phyloP scores from a whole-genome alignment of 2,888 invertebrate genomes.

The Drosophila histrio region DNA sequence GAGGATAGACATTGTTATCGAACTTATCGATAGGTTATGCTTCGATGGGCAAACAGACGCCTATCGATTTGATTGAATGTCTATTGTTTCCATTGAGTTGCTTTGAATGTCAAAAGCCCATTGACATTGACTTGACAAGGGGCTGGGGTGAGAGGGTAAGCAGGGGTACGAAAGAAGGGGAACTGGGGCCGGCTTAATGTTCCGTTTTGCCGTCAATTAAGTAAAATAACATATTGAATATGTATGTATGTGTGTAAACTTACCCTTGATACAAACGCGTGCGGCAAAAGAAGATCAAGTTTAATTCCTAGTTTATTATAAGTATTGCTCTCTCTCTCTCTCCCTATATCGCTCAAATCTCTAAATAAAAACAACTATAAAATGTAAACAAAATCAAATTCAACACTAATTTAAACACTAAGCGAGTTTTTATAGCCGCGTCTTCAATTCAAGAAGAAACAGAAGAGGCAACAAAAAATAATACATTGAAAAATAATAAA shows the following conservation, averaged over 20 bases:
- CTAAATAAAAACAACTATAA: constrained; percentile 27
- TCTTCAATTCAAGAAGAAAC: constrained; percentile 7
- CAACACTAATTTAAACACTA: constrained; percentile 16
- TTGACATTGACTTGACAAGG: constrained; percentile 45
- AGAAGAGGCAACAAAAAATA: constrained; percentile 25
- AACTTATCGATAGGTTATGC: constrained; percentile 38
- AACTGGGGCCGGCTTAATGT: constrained; percentile 10
- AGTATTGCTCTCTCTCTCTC: constrained; percentile 2
- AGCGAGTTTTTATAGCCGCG: constrained; percentile 22
- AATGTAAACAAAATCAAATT: constrained; percentile 21
- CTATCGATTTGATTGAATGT: constrained; percentile 34
- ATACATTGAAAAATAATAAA: constrained; percentile 18
- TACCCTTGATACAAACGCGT: constrained; percentile 58
- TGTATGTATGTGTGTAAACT: constrained; percentile 15
- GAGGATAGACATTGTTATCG: not conserved
- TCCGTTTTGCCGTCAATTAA: constrained; percentile 10
- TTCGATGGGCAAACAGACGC: constrained; percentile 16
- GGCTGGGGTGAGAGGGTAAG: not conserved
- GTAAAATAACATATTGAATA: not conserved
- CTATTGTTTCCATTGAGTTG: constrained; percentile 20
- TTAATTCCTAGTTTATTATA: constrained; percentile 37
- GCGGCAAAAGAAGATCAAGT: constrained; percentile 51
- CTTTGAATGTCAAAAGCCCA: constrained; percentile 48
- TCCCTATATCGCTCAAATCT: constrained; percentile 5
- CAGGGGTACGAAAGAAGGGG: not conserved